A percentile compares a stretch with the other conserved stretches of the same genome.
Conservation (phyloP, 2,113 vertebrate species). For the Baryphthengus martii region DNA sequence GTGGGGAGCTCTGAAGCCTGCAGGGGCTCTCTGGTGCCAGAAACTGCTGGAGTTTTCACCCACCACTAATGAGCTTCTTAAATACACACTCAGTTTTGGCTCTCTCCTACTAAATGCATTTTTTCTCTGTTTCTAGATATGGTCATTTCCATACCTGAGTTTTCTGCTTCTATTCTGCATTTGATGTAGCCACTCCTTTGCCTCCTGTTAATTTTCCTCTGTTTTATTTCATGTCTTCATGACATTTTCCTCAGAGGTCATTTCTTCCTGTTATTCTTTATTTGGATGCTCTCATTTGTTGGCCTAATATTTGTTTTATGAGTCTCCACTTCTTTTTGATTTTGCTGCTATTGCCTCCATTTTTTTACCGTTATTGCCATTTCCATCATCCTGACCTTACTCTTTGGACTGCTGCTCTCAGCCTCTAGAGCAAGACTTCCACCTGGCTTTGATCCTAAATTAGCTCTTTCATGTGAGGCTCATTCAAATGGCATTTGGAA, state of each 20-base stretch:
- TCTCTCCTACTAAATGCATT: neutral
- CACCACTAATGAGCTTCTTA: neutral
- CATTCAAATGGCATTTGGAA: neutral
- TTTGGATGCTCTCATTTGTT: neutral
- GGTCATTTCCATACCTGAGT: neutral
- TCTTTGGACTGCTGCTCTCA: neutral
- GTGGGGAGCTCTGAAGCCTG: neutral
- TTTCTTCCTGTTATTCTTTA: neutral
- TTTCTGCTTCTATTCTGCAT: neutral
- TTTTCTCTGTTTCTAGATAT: neutral
- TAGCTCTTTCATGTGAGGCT: neutral
- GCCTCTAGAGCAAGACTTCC: neutral
- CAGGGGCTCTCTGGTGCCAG: neutral
- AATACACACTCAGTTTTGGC: neutral
- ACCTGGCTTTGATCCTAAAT: conserved; percentile 14
- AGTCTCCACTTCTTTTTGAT: neutral
- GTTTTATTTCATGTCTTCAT: neutral
- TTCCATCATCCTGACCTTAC: neutral
- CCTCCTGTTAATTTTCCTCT: neutral
- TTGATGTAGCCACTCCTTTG: neutral
- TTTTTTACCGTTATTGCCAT: neutral
- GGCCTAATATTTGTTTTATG: neutral
- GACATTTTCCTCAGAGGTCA: neutral
- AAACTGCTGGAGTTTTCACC: neutral
- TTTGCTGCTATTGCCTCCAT: neutral